Evolutionary conservation across 2,113 vertebrate genomes (phyloP).

Genomic region (Pangasianodon gigas): DNA sequence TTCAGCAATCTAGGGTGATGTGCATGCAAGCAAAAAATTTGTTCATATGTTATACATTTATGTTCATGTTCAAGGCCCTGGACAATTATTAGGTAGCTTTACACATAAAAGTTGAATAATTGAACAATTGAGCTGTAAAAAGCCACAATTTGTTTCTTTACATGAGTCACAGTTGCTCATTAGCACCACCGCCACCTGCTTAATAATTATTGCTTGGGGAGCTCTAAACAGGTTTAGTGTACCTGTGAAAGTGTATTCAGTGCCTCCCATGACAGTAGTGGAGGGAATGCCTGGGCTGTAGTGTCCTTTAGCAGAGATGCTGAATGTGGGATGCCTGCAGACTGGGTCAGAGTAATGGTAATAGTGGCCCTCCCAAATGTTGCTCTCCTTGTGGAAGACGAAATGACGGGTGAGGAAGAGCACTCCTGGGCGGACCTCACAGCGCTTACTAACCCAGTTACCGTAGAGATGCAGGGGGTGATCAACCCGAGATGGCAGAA

Average conservation of each 20-base stretch:
- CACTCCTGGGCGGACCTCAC: conserved; percentile 83
- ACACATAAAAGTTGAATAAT: background rate
- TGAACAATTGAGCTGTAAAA: background rate
- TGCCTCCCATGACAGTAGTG: conserved; percentile 81
- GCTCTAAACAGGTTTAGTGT: conserved; percentile 29
- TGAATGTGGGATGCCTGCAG: conserved; percentile 86
- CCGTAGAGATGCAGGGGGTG: conserved; percentile 79
- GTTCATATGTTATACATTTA: background rate
- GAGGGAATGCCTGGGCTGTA: conserved; percentile 83
- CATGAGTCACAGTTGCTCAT: background rate
- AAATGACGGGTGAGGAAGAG: conserved; percentile 88
- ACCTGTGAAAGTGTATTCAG: conserved; percentile 88
- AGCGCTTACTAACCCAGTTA: conserved; percentile 87
- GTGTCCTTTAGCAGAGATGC: conserved; percentile 82
- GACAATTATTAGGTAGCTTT: background rate
- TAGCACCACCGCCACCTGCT: background rate
- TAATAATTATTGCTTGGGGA: background rate
- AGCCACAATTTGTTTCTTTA: background rate
- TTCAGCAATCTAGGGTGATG: background rate
- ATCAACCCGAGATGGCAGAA: conserved; percentile 77
- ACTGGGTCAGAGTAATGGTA: conserved; percentile 84
- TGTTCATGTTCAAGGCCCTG: background rate
- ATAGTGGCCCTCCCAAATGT: conserved; percentile 87
- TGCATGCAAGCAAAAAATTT: background rate
- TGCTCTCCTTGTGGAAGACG: conserved; percentile 82